These are phyloP conservation scores for Ptilodon capucinus DNA, from an alignment of 2,888 invertebrate species.

Conservation along the genomic window DNA sequence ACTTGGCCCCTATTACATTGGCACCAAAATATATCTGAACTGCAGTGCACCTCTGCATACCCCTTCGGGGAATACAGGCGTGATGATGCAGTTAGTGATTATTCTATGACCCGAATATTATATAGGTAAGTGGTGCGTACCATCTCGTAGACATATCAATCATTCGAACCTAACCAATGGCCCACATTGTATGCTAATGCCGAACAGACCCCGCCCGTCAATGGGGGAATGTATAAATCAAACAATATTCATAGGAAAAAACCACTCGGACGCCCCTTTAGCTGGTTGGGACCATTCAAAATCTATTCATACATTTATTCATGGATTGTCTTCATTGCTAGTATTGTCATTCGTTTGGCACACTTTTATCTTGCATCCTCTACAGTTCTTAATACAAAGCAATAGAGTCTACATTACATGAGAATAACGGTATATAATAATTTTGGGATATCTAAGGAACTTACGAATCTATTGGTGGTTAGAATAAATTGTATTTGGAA, in stretches of 20 bases:
- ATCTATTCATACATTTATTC: conserved; percentile 46
- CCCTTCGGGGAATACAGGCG: not conserved
- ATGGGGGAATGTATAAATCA: conserved; percentile 33
- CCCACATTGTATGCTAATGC: conserved; percentile 25
- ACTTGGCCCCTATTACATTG: no score
- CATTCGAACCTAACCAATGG: conserved; percentile 20
- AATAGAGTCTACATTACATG: conserved; percentile 5
- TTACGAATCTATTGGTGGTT: conserved; percentile 34
- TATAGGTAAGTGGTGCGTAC: no score
- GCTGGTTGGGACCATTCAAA: conserved; percentile 31
- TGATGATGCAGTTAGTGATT: not conserved
- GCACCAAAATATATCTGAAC: no score
- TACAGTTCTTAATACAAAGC: not conserved
- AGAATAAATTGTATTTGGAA: conserved; percentile 32
- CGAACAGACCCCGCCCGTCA: conserved; percentile 14
- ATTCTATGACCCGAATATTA: not conserved
- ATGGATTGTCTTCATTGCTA: conserved; percentile 41
- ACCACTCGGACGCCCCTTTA: conserved; percentile 28
- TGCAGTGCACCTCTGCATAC: no score
- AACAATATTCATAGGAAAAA: conserved; percentile 42
- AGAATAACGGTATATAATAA: not conserved
- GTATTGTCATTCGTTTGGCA: conserved; percentile 34
- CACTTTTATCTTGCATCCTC: conserved; percentile 3
- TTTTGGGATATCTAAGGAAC: no score
- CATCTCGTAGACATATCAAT: conserved; percentile 23